Conservation (phyloP, 2,113 vertebrate genomes). For the Noctilio leporinus region DNA sequence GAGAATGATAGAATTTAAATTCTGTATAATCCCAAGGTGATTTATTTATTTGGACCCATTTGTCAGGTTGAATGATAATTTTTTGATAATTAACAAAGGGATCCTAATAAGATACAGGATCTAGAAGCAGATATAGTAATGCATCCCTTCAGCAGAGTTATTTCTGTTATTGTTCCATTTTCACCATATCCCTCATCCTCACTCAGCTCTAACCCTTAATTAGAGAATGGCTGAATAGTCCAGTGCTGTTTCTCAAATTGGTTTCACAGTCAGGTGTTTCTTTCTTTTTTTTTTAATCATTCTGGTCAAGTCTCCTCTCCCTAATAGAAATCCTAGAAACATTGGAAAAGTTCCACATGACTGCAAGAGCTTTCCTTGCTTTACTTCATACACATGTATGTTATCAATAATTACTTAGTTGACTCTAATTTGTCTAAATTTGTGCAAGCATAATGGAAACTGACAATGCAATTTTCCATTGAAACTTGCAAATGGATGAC, state of each 20-base stretch:
- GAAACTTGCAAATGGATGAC: conserved; percentile 46
- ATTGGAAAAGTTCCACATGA: conserved; percentile 23
- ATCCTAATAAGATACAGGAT: not conserved
- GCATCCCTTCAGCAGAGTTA: not conserved
- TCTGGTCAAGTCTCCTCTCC: not conserved
- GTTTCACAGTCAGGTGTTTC: not conserved
- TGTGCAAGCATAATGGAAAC: conserved; percentile 27
- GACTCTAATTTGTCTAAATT: conserved; percentile 26
- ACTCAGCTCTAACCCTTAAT: not conserved
- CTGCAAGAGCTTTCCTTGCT: not conserved
- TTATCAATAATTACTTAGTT: conserved; percentile 50
- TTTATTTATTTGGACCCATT: not conserved
- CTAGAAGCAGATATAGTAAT: not conserved
- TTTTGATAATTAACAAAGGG: not conserved
- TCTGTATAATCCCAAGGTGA: not conserved
- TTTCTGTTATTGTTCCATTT: not conserved
- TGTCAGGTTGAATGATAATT: not conserved
- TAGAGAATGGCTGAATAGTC: not conserved
- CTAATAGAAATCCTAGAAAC: conserved; percentile 20
- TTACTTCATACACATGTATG: conserved; percentile 1
- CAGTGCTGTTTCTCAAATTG: not conserved
- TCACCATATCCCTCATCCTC: not conserved
- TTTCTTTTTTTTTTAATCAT: no score
- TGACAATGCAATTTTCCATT: conserved; percentile 49
- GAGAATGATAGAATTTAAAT: not conserved